Evolutionary conservation across 2,888 invertebrate species (phyloP).

Genomic region (Aricia artaxerxes): DNA sequence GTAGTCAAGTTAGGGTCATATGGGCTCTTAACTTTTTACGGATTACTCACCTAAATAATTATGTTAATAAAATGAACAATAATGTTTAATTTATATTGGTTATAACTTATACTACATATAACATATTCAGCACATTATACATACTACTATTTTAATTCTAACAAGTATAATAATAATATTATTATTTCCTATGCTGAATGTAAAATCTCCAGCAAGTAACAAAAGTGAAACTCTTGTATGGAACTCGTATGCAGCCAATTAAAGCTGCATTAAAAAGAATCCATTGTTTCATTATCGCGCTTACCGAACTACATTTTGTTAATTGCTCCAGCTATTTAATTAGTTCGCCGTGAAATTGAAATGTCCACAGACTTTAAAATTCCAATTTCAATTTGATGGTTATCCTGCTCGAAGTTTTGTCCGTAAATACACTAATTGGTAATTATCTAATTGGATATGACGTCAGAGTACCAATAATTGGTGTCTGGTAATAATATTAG

Average conservation of each 20-base stretch:
- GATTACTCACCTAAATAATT: no score
- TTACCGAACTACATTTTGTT: slow-evolving; percentile 69
- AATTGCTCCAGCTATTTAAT: slow-evolving; percentile 73
- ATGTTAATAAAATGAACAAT: no score
- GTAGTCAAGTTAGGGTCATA: no score
- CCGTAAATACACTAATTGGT: not conserved
- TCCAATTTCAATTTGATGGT: slow-evolving; percentile 25
- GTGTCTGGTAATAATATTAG: no score
- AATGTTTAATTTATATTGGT: no score
- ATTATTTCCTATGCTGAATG: no score
- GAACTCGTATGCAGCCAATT: slow-evolving; percentile 54
- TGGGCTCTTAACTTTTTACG: no score
- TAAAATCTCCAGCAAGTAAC: no score
- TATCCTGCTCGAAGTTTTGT: slow-evolving; percentile 7
- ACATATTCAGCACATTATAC: no score
- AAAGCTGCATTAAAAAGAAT: slow-evolving; percentile 57
- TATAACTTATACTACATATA: no score
- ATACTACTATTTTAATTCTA: no score
- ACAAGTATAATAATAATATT: no score
- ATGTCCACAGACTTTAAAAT: slow-evolving; percentile 47
- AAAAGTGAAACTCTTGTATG: not conserved
- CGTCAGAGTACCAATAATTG: not conserved
- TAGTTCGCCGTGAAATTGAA: slow-evolving; percentile 51
- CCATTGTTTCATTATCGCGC: slow-evolving; percentile 62
- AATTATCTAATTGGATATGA: not conserved